Evolutionary conservation across 2,888 invertebrate genomes (phyloP).

Genomic region (Thymelicus lineola): DNA sequence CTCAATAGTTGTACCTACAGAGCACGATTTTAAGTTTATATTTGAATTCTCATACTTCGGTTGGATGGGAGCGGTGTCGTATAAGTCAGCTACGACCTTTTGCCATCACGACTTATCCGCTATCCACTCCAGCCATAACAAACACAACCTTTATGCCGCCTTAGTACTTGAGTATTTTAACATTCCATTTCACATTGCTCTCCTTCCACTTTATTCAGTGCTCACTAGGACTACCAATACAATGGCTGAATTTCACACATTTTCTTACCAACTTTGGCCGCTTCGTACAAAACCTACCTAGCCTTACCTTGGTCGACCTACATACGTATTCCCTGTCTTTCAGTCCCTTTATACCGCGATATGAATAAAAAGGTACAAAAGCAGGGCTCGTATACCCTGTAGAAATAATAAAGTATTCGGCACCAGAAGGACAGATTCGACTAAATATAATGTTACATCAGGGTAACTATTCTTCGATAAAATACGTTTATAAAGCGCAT

Average conservation of each 20-base stretch:
- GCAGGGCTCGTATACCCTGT: constrained; percentile 69
- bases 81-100: no score
- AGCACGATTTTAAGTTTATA: no score
- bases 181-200: constrained; percentile 1
- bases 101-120: constrained; percentile 2
- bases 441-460: no score
- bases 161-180: constrained; percentile 28
- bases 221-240: constrained; percentile 21
- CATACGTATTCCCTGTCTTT: constrained; percentile 78
- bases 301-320: constrained; percentile 66
- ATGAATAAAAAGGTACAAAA: constrained; percentile 66
- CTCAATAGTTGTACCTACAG: no score
- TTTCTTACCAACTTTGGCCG: constrained; percentile 69
- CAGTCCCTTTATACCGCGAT: constrained; percentile 72
- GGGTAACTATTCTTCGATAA: no score
- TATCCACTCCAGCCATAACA: not conserved
- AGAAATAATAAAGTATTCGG: constrained; percentile 55
- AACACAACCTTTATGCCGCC: constrained; percentile 22
- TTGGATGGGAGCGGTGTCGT: no score
- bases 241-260: constrained; percentile 58
- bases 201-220: constrained; percentile 11
- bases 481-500: no score
- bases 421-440: constrained; percentile 39
- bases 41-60: no score
- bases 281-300: constrained; percentile 79